Conservation (phyloP, 2,888 invertebrate genomes). For the Pasiphila rectangulata region DNA sequence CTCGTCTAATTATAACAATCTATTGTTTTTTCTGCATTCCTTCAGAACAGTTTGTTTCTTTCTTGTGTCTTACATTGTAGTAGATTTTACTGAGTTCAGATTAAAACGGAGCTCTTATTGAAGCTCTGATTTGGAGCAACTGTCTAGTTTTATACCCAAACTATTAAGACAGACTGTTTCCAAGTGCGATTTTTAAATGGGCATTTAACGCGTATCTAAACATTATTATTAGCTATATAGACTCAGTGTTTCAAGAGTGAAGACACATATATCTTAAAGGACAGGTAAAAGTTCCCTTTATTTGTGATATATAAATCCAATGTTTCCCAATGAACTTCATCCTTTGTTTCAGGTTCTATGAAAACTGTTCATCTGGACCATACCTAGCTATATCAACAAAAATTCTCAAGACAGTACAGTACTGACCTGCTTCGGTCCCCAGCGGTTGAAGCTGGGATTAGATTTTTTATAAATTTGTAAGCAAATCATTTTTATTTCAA, state of each 20-base stretch:
- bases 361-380: slow-evolving; percentile 27
- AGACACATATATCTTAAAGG: neutral
- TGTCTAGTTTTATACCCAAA: too few species aligned
- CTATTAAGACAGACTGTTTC: too few species aligned
- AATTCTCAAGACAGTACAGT: too few species aligned
- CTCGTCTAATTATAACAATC: too few species aligned
- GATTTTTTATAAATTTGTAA: slow-evolving; percentile 21
- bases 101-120: too few species aligned
- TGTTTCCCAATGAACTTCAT: slow-evolving; percentile 50
- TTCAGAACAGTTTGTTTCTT: neutral
- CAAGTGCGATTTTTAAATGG: too few species aligned
- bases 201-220: neutral
- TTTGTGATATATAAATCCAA: slow-evolving; percentile 24
- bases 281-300: slow-evolving; percentile 31
- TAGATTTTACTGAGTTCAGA: too few species aligned
- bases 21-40: too few species aligned
- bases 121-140: too few species aligned
- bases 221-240: too few species aligned
- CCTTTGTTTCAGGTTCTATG: slow-evolving; percentile 53
- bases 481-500: slow-evolving; percentile 25
- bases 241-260: neutral
- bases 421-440: neutral
- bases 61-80: neutral
- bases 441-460: neutral
- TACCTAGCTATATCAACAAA: too few species aligned